Percentiles rank a stretch among this genome's conserved stretches.
Conservation (phyloP, 2,797 vertebrate genomes). For the Emys orbicularis region DNA sequence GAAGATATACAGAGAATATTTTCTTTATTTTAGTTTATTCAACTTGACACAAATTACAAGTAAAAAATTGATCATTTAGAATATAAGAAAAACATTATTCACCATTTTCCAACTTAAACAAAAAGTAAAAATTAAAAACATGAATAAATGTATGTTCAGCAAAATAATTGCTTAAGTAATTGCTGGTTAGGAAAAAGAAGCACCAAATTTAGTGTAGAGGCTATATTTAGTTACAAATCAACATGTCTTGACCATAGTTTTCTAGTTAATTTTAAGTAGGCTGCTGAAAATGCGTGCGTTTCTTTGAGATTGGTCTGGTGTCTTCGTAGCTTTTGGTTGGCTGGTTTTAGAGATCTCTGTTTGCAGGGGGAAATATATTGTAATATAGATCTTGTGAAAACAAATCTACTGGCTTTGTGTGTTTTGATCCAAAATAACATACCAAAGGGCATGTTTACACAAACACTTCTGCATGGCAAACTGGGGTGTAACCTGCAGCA, state of each 20-base stretch:
- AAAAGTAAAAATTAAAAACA: background rate
- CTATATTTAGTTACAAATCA: background rate
- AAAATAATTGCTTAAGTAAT: background rate
- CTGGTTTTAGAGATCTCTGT: background rate
- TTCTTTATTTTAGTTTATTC: too few species aligned
- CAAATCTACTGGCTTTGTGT: background rate
- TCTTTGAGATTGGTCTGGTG: background rate
- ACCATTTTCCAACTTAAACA: background rate
- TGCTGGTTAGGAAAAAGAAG: background rate
- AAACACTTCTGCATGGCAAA: background rate
- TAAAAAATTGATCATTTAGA: too few species aligned
- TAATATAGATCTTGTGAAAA: background rate
- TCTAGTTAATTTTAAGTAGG: background rate
- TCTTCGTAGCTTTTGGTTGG: background rate
- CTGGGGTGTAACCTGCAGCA: background rate
- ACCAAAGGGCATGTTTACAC: background rate
- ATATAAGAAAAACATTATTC: background rate
- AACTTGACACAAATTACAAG: too few species aligned
- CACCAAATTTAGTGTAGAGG: too few species aligned
- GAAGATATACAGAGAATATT: too few species aligned
- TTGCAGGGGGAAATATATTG: background rate
- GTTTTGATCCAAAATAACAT: background rate
- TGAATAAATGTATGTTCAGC: background rate
- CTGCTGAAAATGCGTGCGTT: background rate
- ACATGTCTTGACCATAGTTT: background rate